These are phyloP conservation scores for Brachyopa scutellaris DNA, from an alignment of 2,888 invertebrate species.

Conservation along the genomic window DNA sequence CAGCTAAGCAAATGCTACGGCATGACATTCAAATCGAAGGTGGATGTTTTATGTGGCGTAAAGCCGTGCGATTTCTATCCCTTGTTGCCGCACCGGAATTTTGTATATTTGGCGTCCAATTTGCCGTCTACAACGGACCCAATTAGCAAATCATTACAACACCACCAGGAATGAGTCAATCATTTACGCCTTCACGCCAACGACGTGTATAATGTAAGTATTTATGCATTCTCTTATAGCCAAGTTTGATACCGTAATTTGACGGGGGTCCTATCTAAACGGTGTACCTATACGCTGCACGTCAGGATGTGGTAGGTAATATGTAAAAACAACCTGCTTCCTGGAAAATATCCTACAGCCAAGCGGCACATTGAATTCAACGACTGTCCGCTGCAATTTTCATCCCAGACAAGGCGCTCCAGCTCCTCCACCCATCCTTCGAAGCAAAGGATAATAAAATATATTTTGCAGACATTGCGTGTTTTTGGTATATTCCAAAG, in stretches of 20 bases:
- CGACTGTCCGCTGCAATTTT: constrained; percentile 38
- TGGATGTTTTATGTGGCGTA: constrained; percentile 51
- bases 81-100: neutral
- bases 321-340: constrained; percentile 47
- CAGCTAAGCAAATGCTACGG: constrained; percentile 21
- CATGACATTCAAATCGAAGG: constrained; percentile 55
- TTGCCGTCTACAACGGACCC: constrained; percentile 34
- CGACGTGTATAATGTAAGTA: constrained; percentile 2
- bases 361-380: constrained; percentile 35
- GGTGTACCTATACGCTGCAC: constrained; percentile 18
- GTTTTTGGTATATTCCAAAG: constrained; percentile 51
- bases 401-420: constrained; percentile 48
- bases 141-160: constrained; percentile 54
- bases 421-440: neutral
- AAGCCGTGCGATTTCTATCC: constrained; percentile 14
- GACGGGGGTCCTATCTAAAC: constrained; percentile 28
- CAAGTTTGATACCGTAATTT: neutral
- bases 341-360: constrained; percentile 35
- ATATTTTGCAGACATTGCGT: constrained; percentile 67
- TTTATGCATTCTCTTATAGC: constrained; percentile 24
- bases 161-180: constrained; percentile 30
- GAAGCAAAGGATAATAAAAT: constrained; percentile 48
- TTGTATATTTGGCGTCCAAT: neutral
- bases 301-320: constrained; percentile 38
- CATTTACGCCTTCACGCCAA: constrained; percentile 6